These are phyloP conservation scores for Porphyrio hochstetteri DNA, from an alignment of 2,113 vertebrate species.

Conservation along the genomic window DNA sequence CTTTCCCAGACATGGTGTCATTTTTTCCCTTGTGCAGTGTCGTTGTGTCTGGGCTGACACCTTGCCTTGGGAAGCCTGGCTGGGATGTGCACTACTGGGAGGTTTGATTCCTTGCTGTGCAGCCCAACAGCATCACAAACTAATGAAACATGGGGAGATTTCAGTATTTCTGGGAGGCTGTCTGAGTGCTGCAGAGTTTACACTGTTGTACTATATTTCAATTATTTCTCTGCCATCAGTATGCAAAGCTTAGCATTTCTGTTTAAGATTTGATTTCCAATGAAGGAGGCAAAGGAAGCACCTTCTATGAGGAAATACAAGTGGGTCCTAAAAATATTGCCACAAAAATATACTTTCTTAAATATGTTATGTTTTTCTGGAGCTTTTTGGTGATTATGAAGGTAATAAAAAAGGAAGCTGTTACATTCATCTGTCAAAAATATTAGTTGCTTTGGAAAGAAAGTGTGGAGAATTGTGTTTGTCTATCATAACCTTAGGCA, in stretches of 20 bases:
- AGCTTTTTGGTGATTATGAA: background rate
- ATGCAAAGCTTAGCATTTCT: background rate
- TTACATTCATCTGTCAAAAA: background rate
- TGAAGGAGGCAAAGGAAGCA: background rate
- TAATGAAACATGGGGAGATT: background rate
- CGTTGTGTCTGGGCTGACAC: background rate
- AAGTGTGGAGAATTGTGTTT: background rate
- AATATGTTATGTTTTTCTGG: background rate
- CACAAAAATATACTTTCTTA: background rate
- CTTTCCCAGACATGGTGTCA: fast-evolving
- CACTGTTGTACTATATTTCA: background rate
- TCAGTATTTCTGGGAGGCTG: background rate
- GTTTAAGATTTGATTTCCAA: background rate
- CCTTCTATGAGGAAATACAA: background rate
- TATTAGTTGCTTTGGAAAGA: background rate
- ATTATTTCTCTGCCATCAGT: background rate
- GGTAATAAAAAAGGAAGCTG: conserved; percentile 27
- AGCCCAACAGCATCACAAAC: background rate
- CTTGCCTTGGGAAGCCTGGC: background rate
- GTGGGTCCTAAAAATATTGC: background rate
- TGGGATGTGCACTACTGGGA: background rate
- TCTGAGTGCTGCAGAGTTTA: background rate
- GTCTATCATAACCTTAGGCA: background rate
- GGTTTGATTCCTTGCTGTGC: background rate
- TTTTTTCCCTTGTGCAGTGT: background rate